A percentile compares a stretch with the other conserved stretches of the same genome.
Evolutionary conservation across 30 jellyfish, hydroid and myxozoan species (phyloP).

Genomic region (Catostylus mosaicus): DNA sequence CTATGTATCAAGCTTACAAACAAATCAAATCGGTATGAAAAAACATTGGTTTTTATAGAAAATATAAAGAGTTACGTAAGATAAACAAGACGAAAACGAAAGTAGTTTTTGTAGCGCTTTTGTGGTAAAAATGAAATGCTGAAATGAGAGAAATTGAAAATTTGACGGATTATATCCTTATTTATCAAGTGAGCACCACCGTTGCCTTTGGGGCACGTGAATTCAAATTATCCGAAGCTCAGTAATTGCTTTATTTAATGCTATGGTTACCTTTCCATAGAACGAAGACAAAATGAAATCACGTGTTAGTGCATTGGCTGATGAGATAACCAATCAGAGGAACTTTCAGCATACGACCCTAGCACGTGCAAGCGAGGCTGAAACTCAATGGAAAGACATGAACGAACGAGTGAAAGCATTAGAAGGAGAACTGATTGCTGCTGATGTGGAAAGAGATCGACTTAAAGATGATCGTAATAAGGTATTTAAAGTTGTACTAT

Average conservation of each 20-base stretch:
- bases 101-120: too few species aligned
- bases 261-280: too few species aligned
- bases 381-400: constrained; percentile 46
- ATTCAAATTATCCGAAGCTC: too few species aligned
- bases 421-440: constrained; percentile 79
- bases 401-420: constrained; percentile 63
- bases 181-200: too few species aligned
- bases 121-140: too few species aligned
- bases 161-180: too few species aligned
- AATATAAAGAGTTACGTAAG: too few species aligned
- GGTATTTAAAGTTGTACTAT: too few species aligned
- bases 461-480: constrained; percentile 67
- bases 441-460: constrained; percentile 75
- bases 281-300: constrained; percentile 58
- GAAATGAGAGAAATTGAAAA: too few species aligned
- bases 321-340: constrained; percentile 64
- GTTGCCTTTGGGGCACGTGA: too few species aligned
- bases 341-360: constrained; percentile 50
- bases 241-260: too few species aligned
- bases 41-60: neutral
- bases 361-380: constrained; percentile 70
- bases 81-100: too few species aligned
- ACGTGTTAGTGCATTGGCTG: constrained; percentile 55
- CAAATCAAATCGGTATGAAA: constrained; percentile 45
- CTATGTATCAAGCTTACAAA: constrained; percentile 33